phyloP scores from a whole-genome alignment of 1,140 invertebrate genomes.

The Calycopis cecrops region DNA sequence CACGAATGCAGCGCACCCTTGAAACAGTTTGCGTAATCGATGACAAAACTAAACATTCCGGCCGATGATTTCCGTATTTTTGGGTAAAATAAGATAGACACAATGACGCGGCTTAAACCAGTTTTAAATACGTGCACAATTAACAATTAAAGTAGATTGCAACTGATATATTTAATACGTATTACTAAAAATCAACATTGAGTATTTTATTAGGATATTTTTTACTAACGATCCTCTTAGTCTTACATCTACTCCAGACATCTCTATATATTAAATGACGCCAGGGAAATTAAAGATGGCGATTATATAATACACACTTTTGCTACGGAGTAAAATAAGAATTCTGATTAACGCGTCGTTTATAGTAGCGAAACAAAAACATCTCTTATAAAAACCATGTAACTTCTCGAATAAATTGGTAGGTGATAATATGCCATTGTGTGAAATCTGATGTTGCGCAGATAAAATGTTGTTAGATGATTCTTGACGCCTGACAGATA shows the following conservation, averaged over 20 bases:
- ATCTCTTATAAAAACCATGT: too few relatives aligned
- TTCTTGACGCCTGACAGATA: not conserved
- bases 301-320: too few relatives aligned
- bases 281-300: too few relatives aligned
- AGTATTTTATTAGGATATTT: too few relatives aligned
- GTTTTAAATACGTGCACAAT: constrained; percentile 15
- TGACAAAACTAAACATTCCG: constrained; percentile 75
- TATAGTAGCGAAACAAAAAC: too few relatives aligned
- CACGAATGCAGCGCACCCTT: constrained; percentile 63
- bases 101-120: constrained; percentile 26
- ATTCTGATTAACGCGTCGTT: too few relatives aligned
- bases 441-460: constrained; percentile 19
- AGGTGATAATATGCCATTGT: constrained; percentile 23
- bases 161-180: too few relatives aligned
- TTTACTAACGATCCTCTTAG: too few relatives aligned
- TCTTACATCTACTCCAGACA: too few relatives aligned
- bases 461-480: not conserved
- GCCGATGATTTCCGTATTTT: constrained; percentile 74
- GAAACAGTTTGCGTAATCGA: constrained; percentile 75
- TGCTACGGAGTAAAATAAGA: too few relatives aligned
- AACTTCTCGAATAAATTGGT: not conserved
- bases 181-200: too few relatives aligned
- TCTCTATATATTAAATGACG: too few relatives aligned
- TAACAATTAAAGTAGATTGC: not conserved
- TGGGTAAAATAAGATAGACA: constrained; percentile 44